Conservation (phyloP, 2,888 invertebrate species). For the Cephus nigrinus region DNA sequence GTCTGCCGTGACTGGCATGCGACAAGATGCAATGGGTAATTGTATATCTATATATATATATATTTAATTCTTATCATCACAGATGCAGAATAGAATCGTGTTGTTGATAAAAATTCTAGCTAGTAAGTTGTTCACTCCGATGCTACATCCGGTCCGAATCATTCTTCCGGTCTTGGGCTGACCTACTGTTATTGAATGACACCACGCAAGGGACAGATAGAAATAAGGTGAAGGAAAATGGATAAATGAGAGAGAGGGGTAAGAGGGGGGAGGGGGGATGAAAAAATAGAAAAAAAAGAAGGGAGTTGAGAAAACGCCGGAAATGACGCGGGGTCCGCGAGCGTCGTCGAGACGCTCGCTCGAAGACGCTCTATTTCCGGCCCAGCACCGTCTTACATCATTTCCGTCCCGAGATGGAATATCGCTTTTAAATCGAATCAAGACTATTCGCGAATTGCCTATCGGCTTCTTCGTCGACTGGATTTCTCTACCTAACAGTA, state of each 20-base stretch:
- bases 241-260: background rate
- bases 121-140: background rate
- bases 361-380: conserved; percentile 63
- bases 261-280: too few relatives aligned
- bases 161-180: conserved; percentile 7
- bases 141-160: background rate
- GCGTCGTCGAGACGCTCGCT: conserved; percentile 46
- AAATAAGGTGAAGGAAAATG: background rate
- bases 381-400: conserved; percentile 62
- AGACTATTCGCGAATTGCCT: conserved; percentile 63
- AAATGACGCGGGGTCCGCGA: conserved; percentile 50
- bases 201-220: background rate
- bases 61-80: background rate
- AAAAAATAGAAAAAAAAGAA: background rate
- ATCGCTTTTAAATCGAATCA: conserved; percentile 66
- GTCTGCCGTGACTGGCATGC: conserved; percentile 88
- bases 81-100: background rate
- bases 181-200: conserved; percentile 22
- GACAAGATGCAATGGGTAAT: conserved; percentile 87
- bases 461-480: conserved; percentile 18
- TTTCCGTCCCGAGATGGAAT: conserved; percentile 68
- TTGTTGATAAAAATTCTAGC: background rate
- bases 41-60: conserved; percentile 28
- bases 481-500: conserved; percentile 14
- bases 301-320: conserved; percentile 35